Evolutionary conservation across 23 tunicate species (phyloP).

Genomic region (Ascidia mentula): DNA sequence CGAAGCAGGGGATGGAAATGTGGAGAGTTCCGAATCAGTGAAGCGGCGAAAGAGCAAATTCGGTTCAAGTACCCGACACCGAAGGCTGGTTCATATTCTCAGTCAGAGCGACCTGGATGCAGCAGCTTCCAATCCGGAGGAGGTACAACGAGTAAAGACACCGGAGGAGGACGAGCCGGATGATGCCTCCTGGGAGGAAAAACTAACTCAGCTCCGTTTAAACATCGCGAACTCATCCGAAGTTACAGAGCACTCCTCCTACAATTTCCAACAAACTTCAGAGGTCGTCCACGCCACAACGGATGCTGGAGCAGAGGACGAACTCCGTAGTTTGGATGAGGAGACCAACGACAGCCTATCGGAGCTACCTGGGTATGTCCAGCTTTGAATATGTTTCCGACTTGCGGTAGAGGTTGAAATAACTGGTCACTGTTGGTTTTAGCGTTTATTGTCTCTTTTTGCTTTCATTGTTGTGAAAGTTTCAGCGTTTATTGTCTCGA

Average conservation of each 20-base stretch:
- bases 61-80: neutral
- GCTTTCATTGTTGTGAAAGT: no score
- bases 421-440: no score
- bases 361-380: neutral
- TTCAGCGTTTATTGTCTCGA: no score
- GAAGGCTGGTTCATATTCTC: slow-evolving; percentile 31
- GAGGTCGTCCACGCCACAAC: no score
- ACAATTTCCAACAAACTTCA: no score
- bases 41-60: neutral
- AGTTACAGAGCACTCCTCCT: neutral
- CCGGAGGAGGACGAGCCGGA: neutral
- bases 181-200: slow-evolving; percentile 5
- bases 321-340: neutral
- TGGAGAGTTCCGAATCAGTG: neutral
- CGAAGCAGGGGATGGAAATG: neutral
- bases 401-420: no score
- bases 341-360: neutral
- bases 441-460: no score
- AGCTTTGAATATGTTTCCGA: neutral
- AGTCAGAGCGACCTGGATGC: slow-evolving; percentile 37
- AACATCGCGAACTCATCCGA: neutral
- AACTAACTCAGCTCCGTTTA: neutral
- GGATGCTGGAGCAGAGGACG: neutral
- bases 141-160: neutral
- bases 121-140: neutral